Evolutionary conservation across 2,113 vertebrate genomes (phyloP), one percentile per base, ranked within the genome.

Genomic region (Micronisus gabar): DNA sequence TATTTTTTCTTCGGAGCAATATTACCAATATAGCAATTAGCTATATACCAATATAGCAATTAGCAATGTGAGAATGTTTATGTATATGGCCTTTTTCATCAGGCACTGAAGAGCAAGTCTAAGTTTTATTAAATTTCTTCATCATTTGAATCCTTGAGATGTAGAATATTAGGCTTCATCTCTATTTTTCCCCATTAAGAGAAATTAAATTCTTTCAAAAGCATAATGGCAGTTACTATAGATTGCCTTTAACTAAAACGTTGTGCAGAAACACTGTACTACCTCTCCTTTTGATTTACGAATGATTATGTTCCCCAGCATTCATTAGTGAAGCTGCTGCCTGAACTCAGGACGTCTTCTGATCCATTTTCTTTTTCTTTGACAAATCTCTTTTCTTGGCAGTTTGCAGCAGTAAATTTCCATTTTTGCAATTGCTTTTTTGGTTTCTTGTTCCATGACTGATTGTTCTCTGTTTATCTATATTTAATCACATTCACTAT

Each of bases 351-450:
- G 32, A 55, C 26, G 34, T 66, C 43, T 91, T 95, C 56, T 50
- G 53, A 94, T 94, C 38, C 40, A 58, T 81, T 90, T 92, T 82
- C 61, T 65, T 22, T 86, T 78, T n/a, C 81, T 88, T 89, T 80
- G 68, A 85, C 34, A 91, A 72, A 68, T 72, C 36, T 93, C 32
- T 91, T 91, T 70, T 80, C 71, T 92, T 86, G 92, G 75, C 65
- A 67, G 17, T 87, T 40, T 48, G 43, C 50, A 79, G 56, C 50
- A 63, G 34, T 67, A 30, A 34, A 82, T 73, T 96, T 88, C 81
- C 48, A 82, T 95, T 97, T 94, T 78, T 30, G 15, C 85, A 80
- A 89, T 75, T 83, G 85, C 47, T 76, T 91, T 88, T 95, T 72
- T 85, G 47, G 74, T 92, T 96, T 88, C 92, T 91, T 59, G 5